Percentiles rank a stretch among this genome's conserved stretches.
Conservation (phyloP, 2,113 vertebrate genomes). For the Colaptes auratus region DNA sequence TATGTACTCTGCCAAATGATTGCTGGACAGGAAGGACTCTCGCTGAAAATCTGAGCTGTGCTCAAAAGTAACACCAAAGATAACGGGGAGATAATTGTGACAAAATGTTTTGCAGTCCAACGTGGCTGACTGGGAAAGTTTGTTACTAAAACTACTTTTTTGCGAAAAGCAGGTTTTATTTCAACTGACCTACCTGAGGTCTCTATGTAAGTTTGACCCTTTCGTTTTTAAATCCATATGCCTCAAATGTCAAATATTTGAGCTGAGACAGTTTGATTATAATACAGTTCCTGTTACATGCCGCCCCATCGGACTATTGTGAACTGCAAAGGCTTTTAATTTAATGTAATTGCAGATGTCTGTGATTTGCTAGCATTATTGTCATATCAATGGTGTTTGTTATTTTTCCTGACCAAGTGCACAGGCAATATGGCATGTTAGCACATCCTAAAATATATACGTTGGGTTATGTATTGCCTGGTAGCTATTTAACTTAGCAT, state of each 20-base stretch:
- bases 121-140: neutral
- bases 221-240: neutral
- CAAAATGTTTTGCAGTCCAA: neutral
- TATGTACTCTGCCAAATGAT: neutral
- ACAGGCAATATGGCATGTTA: neutral
- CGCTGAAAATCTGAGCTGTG: neutral
- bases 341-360: neutral
- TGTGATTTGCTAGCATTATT: slow-evolving; percentile 15
- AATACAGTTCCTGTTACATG: neutral
- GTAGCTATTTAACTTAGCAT: neutral
- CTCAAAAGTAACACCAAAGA: neutral
- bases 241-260: neutral
- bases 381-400: neutral
- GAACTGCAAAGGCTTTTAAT: neutral
- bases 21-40: neutral
- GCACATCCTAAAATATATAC: neutral
- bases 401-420: slow-evolving; percentile 12
- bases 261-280: neutral
- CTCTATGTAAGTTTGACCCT: neutral
- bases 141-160: neutral
- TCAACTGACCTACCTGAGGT: neutral
- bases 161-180: neutral
- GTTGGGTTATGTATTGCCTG: neutral
- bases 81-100: neutral
- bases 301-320: neutral